These are phyloP conservation scores for Tolypeutes matacus DNA, from an alignment of 2,797 vertebrate species.

Conservation along the genomic window DNA sequence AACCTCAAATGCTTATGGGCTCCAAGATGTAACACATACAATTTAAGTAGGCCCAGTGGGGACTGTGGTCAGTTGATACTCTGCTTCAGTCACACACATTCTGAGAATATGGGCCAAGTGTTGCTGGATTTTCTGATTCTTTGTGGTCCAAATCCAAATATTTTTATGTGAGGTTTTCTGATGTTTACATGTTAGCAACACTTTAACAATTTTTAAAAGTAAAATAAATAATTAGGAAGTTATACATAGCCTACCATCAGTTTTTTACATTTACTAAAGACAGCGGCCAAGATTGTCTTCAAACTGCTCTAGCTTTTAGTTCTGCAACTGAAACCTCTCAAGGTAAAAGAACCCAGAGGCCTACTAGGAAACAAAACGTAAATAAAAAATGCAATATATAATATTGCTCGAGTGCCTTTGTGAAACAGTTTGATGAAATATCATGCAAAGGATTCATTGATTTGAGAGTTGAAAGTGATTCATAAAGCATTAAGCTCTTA, in stretches of 20 bases:
- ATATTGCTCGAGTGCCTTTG: neutral
- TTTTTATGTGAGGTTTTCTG: neutral
- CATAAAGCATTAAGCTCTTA: neutral
- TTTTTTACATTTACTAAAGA: neutral
- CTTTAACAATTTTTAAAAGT: neutral
- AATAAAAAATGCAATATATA: neutral
- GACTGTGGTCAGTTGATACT: neutral
- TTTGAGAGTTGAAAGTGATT: slow-evolving; percentile 11
- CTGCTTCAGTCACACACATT: neutral
- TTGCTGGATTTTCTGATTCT: slow-evolving; percentile 36
- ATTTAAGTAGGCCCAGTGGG: neutral
- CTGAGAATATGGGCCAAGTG: neutral
- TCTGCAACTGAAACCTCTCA: neutral
- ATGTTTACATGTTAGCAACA: neutral
- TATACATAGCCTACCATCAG: neutral
- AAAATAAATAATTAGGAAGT: slow-evolving; percentile 3
- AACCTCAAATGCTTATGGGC: neutral
- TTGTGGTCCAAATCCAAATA: neutral
- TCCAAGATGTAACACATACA: neutral
- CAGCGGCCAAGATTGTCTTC: neutral
- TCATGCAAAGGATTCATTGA: neutral
- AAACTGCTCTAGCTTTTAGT: neutral
- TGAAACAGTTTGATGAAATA: neutral
- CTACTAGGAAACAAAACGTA: neutral
- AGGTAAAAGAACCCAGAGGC: neutral